These are phyloP conservation scores for Axea sp. DNA, from an alignment of 2,888 invertebrate species.

Conservation along the genomic window DNA sequence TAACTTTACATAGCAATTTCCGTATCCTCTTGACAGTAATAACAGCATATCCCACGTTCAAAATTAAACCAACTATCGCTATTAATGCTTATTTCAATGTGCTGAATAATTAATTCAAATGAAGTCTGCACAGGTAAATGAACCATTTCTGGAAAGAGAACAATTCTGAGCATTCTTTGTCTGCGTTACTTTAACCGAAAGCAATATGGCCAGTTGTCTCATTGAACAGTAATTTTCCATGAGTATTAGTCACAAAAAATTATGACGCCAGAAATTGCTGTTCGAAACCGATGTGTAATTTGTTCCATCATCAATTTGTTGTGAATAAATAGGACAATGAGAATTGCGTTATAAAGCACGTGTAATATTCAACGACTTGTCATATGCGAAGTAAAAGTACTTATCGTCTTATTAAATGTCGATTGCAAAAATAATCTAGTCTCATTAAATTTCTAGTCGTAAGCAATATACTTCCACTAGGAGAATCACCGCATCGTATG, in stretches of 20 bases:
- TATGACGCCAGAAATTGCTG: constrained; percentile 21
- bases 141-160: too few species aligned
- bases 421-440: constrained; percentile 41
- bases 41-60: too few species aligned
- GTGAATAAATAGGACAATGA: constrained; percentile 40
- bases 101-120: too few species aligned
- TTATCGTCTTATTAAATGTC: constrained; percentile 22
- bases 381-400: constrained; percentile 34
- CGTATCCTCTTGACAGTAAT: too few species aligned
- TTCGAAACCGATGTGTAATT: constrained; percentile 46
- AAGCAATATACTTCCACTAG: too few species aligned
- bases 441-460: constrained; percentile 29
- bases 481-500: too few species aligned
- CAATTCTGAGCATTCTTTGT: too few species aligned
- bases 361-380: constrained; percentile 13
- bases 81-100: too few species aligned
- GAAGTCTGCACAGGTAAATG: too few species aligned
- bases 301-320: constrained; percentile 28
- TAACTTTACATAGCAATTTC: constrained; percentile 19
- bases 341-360: constrained; percentile 24
- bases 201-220: not conserved
- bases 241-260: constrained; percentile 25
- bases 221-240: constrained; percentile 21
- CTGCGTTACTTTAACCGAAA: too few species aligned
- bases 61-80: too few species aligned